Evolutionary conservation across 2,113 vertebrate species (phyloP), one percentile per base, ranked within the genome.

Genomic region (Toxotes jaculatrix): DNA sequence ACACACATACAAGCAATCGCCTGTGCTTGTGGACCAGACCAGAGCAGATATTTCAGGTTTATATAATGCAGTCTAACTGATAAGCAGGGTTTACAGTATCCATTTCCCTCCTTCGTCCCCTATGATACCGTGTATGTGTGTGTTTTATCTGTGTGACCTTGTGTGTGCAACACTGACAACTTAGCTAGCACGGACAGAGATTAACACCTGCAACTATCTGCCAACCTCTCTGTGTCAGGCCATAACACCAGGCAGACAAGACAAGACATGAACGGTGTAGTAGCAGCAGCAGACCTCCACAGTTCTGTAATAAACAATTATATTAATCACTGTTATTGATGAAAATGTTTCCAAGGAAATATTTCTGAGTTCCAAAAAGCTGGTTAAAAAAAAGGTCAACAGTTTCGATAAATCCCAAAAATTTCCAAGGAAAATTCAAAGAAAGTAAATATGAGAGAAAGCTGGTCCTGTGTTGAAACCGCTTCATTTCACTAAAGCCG

Each of bases 121-220:
- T 0, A 3, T 32, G 61, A 66, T 45, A 49, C 45, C 4, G 32
- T 9, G n/a, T 63, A 21, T 70, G 43, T 40, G 14, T 79, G 62
- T 60, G 67, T 79, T 73, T 70, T 77, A 69, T 85, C 74, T 47
- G 21, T 31, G 64, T 76, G 79, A 87, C 65, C 79, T 73, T 80
- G 79, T 75, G 74, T 1, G 9, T 67, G 40, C 66, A 47, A 51
- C 63, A 56, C 84, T 62, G 27, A 65, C 62, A 66, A 51, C 21
- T 27, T 40, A 17, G 68, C 64, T 11, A 21, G 63, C 55, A 7
- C 10, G 43, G 27, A 32, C 65, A 71, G 19, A 84, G 61, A 85
- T 86, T 84, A 91, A 75, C 85, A 87, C 84, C 81, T 87, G 82
- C 63, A 81, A 23, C 43, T 62, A 69, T 74, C 51, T 65, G 55